Percentiles rank a stretch among this genome's conserved stretches.
These are phyloP conservation scores for Nebria ingens DNA, from an alignment of 1,140 invertebrate species.

Conservation along the genomic window DNA sequence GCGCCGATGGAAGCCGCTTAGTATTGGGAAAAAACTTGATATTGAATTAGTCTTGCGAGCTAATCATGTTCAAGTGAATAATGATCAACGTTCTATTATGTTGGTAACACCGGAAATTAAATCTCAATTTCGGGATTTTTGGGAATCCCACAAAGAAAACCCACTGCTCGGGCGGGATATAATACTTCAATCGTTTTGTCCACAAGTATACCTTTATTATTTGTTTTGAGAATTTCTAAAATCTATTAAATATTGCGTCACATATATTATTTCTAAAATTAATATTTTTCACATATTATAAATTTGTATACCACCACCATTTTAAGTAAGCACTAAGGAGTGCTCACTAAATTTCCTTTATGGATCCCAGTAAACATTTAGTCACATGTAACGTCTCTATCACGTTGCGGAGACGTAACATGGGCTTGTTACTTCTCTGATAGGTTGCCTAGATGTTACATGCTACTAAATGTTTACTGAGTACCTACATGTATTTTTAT, in stretches of 20 bases:
- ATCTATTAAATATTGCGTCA: constrained; percentile 5
- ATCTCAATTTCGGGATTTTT: constrained; percentile 64
- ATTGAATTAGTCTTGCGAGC: constrained; percentile 62
- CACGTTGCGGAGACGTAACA: too few species aligned
- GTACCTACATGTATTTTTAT: too few species aligned
- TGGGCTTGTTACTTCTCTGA: too few species aligned
- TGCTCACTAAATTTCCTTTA: too few species aligned
- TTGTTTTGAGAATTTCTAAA: constrained; percentile 4
- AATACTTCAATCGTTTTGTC: constrained; percentile 75
- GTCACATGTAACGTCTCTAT: too few species aligned
- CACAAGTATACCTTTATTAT: constrained; percentile 47
- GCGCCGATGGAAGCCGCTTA: constrained; percentile 56
- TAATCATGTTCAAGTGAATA: constrained; percentile 63
- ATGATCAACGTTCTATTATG: constrained; percentile 49
- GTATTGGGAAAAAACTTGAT: constrained; percentile 48
- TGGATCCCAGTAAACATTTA: too few species aligned
- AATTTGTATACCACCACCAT: not conserved
- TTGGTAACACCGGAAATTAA: constrained; percentile 58
- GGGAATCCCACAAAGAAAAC: constrained; percentile 50
- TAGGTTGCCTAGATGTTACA: too few species aligned
- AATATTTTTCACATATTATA: not conserved
- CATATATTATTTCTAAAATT: too few species aligned
- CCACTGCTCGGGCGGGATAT: constrained; percentile 64
- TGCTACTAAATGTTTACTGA: too few species aligned
- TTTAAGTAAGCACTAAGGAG: too few species aligned